phyloP scores from a whole-genome alignment of 2,113 vertebrate genomes.

The Haplochromis vanheusdeni region DNA sequence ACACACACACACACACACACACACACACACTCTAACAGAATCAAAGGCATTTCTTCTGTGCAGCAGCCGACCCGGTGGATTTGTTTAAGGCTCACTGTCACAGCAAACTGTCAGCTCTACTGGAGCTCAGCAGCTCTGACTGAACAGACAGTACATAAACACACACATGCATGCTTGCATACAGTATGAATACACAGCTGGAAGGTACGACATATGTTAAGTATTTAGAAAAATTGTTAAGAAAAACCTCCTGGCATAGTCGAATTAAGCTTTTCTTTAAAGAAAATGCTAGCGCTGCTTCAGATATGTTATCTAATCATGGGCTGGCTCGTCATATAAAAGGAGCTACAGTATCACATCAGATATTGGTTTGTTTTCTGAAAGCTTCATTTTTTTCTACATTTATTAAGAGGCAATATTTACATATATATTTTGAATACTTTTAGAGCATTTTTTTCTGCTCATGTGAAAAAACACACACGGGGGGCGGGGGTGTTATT shows the following conservation, averaged over 20 bases:
- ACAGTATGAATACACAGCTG: not conserved
- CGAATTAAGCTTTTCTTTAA: not conserved
- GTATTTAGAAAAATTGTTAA: not conserved
- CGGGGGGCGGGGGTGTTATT: fast-evolving
- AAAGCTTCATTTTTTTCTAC: not conserved
- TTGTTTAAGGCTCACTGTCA: conserved; percentile 66
- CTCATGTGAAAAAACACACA: not conserved
- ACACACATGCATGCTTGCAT: not conserved
- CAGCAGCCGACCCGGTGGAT: conserved; percentile 42
- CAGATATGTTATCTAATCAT: not conserved
- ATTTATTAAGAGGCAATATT: not conserved
- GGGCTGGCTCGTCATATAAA: not conserved
- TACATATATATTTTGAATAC: not conserved
- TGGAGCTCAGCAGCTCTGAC: conserved; percentile 37
- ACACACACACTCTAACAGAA: conserved; percentile 21
- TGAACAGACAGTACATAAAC: not conserved
- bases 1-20: not conserved
- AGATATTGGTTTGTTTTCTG: not conserved
- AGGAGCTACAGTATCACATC: not conserved
- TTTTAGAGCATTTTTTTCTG: not conserved
- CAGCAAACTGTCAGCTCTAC: conserved; percentile 67
- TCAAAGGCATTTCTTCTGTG: conserved; percentile 70
- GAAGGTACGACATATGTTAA: not conserved
- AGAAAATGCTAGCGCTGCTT: not conserved
- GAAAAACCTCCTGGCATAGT: not conserved